Conservation (phyloP, 2,888 invertebrate species). For the Polymixis lichenea region DNA sequence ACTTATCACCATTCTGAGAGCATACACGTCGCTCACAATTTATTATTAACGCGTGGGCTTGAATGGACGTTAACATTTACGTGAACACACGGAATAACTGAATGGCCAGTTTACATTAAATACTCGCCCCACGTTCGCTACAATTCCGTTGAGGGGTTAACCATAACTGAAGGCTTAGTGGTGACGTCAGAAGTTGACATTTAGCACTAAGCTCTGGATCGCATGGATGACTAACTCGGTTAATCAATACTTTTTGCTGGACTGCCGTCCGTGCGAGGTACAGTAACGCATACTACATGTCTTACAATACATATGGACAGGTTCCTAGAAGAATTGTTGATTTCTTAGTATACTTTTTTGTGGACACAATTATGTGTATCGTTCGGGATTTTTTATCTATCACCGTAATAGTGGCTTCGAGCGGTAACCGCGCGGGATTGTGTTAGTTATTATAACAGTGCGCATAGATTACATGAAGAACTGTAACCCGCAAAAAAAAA, state of each 20-base stretch:
- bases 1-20: constrained; percentile 59
- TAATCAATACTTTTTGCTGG: constrained; percentile 51
- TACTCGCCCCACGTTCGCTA: constrained; percentile 47
- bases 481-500: not conserved
- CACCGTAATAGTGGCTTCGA: constrained; percentile 37
- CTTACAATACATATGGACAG: constrained; percentile 54
- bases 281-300: constrained; percentile 55
- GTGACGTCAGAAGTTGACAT: constrained; percentile 56
- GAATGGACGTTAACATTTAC: constrained; percentile 57
- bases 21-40: constrained; percentile 52
- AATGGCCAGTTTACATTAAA: constrained; percentile 47
- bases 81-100: constrained; percentile 51
- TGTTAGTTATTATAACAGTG: constrained; percentile 34
- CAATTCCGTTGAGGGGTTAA: constrained; percentile 44
- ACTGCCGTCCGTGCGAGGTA: constrained; percentile 39
- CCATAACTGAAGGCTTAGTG: constrained; percentile 29
- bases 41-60: constrained; percentile 59
- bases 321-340: constrained; percentile 61
- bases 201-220: constrained; percentile 37
- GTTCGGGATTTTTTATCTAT: constrained; percentile 46
- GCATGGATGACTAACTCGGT: constrained; percentile 56
- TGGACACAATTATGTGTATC: constrained; percentile 47
- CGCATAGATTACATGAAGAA: constrained; percentile 11
- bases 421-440: constrained; percentile 33
- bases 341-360: constrained; percentile 62